phyloP scores from a whole-genome alignment of 2,888 invertebrate species.

The Mellilla xanthometata region DNA sequence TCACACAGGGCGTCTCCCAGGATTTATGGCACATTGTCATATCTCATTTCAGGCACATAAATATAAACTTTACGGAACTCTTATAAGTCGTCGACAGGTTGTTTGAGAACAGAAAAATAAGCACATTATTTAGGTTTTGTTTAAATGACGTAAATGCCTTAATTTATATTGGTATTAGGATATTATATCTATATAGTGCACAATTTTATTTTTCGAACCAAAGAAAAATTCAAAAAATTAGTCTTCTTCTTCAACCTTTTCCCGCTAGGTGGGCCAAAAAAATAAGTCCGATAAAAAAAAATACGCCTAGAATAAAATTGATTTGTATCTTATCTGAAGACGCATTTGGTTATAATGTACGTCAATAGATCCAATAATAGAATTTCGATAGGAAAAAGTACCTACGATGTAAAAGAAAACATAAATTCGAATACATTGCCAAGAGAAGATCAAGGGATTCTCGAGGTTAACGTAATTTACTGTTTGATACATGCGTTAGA shows the following conservation, averaged over 20 bases:
- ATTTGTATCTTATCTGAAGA: slow-evolving; percentile 16
- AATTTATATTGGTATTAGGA: too few relatives aligned
- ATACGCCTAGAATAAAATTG: slow-evolving; percentile 3
- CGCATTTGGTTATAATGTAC: slow-evolving; percentile 18
- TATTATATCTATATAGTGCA: too few relatives aligned
- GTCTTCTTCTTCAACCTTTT: too few relatives aligned
- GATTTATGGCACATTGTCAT: slow-evolving; percentile 10
- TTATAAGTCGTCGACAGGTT: too few relatives aligned
- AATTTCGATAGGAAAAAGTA: slow-evolving; percentile 21
- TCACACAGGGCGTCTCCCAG: slow-evolving; percentile 21
- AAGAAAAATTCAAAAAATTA: slow-evolving; percentile 15
- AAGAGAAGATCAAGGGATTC: slow-evolving; percentile 7
- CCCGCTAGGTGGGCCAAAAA: too few relatives aligned
- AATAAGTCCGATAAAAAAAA: neutral
- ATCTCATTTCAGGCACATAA: slow-evolving; percentile 4
- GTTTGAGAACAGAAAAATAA: too few relatives aligned
- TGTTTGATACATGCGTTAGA: neutral
- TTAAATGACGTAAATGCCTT: too few relatives aligned
- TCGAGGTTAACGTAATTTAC: slow-evolving; percentile 1
- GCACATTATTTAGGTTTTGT: too few relatives aligned
- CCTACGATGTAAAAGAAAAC: slow-evolving; percentile 21
- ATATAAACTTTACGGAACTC: neutral
- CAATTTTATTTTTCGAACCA: too few relatives aligned
- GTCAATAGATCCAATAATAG: slow-evolving; percentile 40
- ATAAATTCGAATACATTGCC: neutral